These are phyloP conservation scores for Premnoplex brunnescens DNA, from an alignment of 2,797 vertebrate species.

Conservation along the genomic window DNA sequence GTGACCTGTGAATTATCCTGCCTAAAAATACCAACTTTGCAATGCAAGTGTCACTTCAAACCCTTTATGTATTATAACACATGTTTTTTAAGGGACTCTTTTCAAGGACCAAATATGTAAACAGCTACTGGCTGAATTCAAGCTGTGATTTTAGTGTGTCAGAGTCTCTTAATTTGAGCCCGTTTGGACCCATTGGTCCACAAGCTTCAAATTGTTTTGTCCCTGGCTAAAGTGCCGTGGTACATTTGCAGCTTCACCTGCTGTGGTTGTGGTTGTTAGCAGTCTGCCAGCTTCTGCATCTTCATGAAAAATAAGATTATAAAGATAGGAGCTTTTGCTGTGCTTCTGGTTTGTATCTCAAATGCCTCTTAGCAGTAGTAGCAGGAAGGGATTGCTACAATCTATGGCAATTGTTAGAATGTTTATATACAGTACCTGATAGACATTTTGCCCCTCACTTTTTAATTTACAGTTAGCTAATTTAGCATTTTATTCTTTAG, in stretches of 20 bases:
- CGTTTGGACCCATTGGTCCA: not conserved
- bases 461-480: not conserved
- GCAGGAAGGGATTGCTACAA: not conserved
- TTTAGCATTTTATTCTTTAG: not conserved
- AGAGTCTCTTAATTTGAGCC: not conserved
- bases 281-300: conserved; percentile 73
- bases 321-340: not conserved
- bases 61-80: not conserved
- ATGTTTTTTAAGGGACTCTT: not conserved
- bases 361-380: not conserved
- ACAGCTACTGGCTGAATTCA: not conserved
- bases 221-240: not conserved
- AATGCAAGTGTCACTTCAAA: rapidly evolving
- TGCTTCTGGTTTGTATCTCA: not conserved
- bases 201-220: not conserved
- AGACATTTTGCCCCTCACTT: not conserved
- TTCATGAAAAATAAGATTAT: conserved; percentile 70
- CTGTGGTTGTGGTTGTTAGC: conserved; percentile 72
- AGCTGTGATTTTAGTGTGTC: not conserved
- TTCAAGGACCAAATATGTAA: not conserved
- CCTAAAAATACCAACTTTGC: not conserved
- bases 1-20: not conserved
- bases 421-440: not conserved
- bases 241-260: conserved; percentile 81
- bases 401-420: not conserved